These are phyloP conservation scores for Alces alces DNA, from an alignment of 2,113 vertebrate species.

Conservation along the genomic window DNA sequence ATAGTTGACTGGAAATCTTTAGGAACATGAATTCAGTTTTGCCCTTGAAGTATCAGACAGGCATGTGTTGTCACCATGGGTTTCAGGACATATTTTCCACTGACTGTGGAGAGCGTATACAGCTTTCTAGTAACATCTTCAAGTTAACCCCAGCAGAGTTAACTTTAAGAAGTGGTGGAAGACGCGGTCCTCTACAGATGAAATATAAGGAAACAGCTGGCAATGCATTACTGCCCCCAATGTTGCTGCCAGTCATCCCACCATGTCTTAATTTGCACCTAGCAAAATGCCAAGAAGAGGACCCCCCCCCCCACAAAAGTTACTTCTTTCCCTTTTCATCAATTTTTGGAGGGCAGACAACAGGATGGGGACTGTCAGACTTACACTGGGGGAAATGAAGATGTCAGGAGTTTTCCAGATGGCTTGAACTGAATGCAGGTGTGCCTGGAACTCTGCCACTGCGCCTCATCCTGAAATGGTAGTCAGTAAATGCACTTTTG, in stretches of 20 bases:
- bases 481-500: conserved; percentile 52
- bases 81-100: background rate
- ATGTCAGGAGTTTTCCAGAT: conserved; percentile 62
- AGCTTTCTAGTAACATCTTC: conserved; percentile 17
- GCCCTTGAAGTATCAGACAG: background rate
- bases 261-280: background rate
- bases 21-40: conserved; percentile 26
- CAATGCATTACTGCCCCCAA: background rate
- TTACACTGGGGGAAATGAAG: conserved; percentile 44
- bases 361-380: conserved; percentile 12
- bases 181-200: background rate
- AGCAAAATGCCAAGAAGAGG: conserved; percentile 18
- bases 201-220: background rate
- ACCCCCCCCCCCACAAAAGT: background rate
- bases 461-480: conserved; percentile 41
- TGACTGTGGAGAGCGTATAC: background rate
- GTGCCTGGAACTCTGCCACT: conserved; percentile 51
- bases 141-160: conserved; percentile 2
- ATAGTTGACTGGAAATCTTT: conserved; percentile 13
- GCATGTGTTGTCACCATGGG: background rate
- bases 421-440: conserved; percentile 63
- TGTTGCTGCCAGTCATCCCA: background rate
- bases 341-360: conserved; percentile 48
- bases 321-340: conserved; percentile 23
- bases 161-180: conserved; percentile 2